These are phyloP conservation scores for Cercopithecus mona DNA, from an alignment of 2,113 vertebrate genomes.

Conservation along the genomic window DNA sequence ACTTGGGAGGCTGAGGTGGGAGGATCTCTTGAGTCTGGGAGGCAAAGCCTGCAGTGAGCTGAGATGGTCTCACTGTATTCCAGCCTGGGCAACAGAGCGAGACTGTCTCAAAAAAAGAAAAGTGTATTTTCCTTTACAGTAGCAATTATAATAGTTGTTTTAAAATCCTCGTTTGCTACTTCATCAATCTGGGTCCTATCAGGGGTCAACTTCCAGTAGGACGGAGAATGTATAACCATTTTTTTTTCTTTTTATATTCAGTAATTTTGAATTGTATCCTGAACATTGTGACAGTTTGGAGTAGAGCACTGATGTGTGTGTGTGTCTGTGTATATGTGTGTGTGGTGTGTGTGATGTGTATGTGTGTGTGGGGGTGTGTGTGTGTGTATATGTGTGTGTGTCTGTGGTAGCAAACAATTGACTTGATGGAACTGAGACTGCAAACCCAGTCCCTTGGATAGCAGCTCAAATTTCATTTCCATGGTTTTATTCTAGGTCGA, in stretches of 20 bases:
- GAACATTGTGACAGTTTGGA: not conserved
- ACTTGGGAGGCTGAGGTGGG: no score
- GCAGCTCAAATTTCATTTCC: not conserved
- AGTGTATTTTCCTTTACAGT: not conserved
- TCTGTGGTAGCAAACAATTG: not conserved
- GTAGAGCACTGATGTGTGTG: not conserved
- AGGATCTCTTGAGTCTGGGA: no score
- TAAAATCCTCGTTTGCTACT: not conserved
- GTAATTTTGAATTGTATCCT: not conserved
- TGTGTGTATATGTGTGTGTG: not conserved
- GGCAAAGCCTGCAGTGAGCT: no score
- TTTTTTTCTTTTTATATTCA: not conserved
- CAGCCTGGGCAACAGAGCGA: no score
- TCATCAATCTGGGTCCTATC: not conserved
- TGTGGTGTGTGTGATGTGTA: not conserved
- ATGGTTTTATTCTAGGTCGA: not conserved
- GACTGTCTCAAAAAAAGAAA: not conserved
- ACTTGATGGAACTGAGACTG: no score
- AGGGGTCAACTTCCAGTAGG: not conserved
- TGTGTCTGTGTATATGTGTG: not conserved
- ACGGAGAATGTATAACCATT: not conserved
- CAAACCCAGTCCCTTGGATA: not conserved
- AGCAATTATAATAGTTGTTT: not conserved
- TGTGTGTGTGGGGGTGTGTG: not conserved
- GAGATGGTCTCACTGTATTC: no score